Base-by-base conservation (phyloP, 1,140 invertebrate genomes). In the Chelonus insularis region DNA sequence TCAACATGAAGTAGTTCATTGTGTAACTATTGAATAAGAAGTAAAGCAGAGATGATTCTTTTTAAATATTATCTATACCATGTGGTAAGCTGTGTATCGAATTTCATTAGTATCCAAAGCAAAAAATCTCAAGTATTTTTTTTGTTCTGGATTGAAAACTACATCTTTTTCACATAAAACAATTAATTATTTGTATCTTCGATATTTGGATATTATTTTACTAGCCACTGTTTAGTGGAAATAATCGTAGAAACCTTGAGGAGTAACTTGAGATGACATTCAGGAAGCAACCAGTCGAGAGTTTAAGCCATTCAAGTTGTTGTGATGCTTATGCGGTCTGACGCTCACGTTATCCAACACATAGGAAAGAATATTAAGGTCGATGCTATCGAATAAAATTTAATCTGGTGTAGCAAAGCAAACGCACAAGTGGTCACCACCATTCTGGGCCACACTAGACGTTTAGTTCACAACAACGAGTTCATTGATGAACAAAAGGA, bases 381-480 rank as follows among this genome's bases (percentile, higher is more conserved):
- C 51, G 59, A 61, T 61, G 51, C 37, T 61, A 61, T 56, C 59
- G 51, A 61, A 61, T 61, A 47, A 61, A 55, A 18, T 55, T 47
- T 47, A 55, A 55, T 55, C 59, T 47, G 37, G 37, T 36, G 59
- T 55, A 37, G 52, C 48, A 60, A 56, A 61, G 41, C 50, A 55
- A 55, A 61, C 51, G 52, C 32, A 61, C 25, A 48, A 57, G 43
- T 48, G 39, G 25, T n/a, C 36, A 37, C 18, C 41, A 48, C 56
- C 34, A 55, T 55, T 55, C 52, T 55, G 52, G 8, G 32, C 32
- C 52, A 55, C 52, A 55, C 52, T 29, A 55, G 52, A 55, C 52
- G 34, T 39, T 55, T 55, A 55, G 16, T 18, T 55, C 16, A 20
- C 34, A 39, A 55, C 52, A 55, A 55, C 34, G 52, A 55, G 34